Evolutionary conservation across 1,140 invertebrate species (phyloP), one percentile per base, ranked within the genome.

Genomic region (Drosophila sp.): DNA sequence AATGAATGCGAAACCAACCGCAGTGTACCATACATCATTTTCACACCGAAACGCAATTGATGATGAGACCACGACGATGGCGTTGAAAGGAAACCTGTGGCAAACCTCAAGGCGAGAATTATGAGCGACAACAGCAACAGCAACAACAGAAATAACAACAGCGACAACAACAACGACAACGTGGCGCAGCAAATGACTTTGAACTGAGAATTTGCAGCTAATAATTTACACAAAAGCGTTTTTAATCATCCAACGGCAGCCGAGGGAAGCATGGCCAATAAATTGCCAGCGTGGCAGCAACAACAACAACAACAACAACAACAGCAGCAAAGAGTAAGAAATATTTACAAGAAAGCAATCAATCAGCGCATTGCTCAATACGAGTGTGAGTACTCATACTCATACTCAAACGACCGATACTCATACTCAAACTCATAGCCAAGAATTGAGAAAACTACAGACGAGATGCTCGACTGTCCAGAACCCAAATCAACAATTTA

Each of bases 221-320:
- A 87, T 87, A 87, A 87, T 89, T 87, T 87, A 87, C 79, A 87
- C 83, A 89, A 87, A 87, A 87, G 79, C 83, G 80, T 87, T 87
- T 87, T 87, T 87, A 87, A 87, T 87, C 83, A 87, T 87, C 79
- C 75, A 65, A 72, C 70, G 65, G 56, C 38, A 63, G 64, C 36
- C 48, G 57, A 32, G 43, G 57, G 56, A 46, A 78, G 65, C 72
- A 72, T 45, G 61, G 53, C 80, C 78, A 81, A 82, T 81, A 82
- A 81, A 81, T 81, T 82, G 78, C 72, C 69, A 77, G 71, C 78
- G 56, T 81, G 72, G 72, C 80, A 79, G 65, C 80, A 72, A 7
- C 66, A 71, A 7, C 50, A 40, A 6, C 51, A 65, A 38, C 62
- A 40, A 32, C 54, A 53, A 40, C 51, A 46, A 21, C 61, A 41